Evolutionary conservation across 2,113 vertebrate species (phyloP).

Genomic region (Felis chaus): DNA sequence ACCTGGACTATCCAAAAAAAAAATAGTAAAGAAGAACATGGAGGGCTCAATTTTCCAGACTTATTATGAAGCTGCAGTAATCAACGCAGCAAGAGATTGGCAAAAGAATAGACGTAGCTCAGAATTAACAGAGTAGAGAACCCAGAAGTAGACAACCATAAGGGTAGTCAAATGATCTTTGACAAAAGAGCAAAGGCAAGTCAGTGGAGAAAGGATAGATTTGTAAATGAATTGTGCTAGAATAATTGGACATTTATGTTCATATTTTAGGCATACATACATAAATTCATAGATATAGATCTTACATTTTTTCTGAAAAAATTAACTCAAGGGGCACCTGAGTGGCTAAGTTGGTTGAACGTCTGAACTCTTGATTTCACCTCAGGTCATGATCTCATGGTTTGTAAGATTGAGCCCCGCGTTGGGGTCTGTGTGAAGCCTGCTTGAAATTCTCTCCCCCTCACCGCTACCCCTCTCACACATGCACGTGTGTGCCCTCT

Average conservation of each 20-base stretch:
- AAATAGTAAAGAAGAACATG: background rate
- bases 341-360: too few relatives aligned
- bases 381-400: too few relatives aligned
- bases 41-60: background rate
- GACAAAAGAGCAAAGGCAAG: background rate
- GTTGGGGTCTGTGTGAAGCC: too few relatives aligned
- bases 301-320: background rate
- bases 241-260: background rate
- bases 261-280: background rate
- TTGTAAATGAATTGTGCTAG: background rate
- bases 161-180: background rate
- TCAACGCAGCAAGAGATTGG: background rate
- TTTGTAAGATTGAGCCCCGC: too few relatives aligned
- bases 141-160: background rate
- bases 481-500: too few relatives aligned
- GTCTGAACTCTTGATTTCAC: too few relatives aligned
- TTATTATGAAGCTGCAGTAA: background rate
- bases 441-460: too few relatives aligned
- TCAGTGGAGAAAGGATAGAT: background rate
- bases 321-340: background rate
- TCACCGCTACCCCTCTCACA: too few relatives aligned
- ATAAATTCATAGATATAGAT: background rate
- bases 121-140: background rate
- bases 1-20: background rate
- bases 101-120: background rate